phyloP scores from a whole-genome alignment of 2,888 invertebrate genomes.

The Crepidodera aurea region DNA sequence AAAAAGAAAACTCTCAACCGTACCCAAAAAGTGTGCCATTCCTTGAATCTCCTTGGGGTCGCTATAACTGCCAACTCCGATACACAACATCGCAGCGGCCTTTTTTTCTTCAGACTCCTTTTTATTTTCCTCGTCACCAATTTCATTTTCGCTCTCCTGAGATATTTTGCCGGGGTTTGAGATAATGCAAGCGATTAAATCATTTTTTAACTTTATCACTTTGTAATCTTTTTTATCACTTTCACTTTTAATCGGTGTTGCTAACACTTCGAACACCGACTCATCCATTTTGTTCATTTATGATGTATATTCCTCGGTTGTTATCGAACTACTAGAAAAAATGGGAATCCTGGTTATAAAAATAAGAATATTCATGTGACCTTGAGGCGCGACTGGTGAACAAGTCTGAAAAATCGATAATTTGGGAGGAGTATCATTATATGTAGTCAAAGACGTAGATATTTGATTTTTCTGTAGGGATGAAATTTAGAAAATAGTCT shows the following conservation, averaged over 20 bases:
- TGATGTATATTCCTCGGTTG: too few relatives aligned
- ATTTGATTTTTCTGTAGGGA: too few relatives aligned
- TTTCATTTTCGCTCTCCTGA: slow-evolving; percentile 35
- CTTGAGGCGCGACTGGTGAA: too few relatives aligned
- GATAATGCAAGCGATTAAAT: slow-evolving; percentile 75
- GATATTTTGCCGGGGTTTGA: slow-evolving; percentile 63
- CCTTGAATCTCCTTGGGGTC: slow-evolving; percentile 70
- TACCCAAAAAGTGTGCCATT: slow-evolving; percentile 80
- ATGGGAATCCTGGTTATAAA: too few relatives aligned
- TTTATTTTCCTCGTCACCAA: slow-evolving; percentile 53
- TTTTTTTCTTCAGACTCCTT: slow-evolving; percentile 15
- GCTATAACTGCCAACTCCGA: slow-evolving; percentile 81
- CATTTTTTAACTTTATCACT: slow-evolving; percentile 73
- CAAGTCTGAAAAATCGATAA: too few relatives aligned
- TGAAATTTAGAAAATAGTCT: too few relatives aligned
- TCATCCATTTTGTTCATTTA: slow-evolving; percentile 10
- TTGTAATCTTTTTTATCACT: slow-evolving; percentile 82
- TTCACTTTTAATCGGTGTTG: slow-evolving; percentile 73
- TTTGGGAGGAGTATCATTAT: too few relatives aligned
- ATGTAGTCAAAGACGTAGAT: too few relatives aligned
- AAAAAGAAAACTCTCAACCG: too few relatives aligned
- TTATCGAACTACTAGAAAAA: too few relatives aligned
- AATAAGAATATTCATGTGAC: too few relatives aligned
- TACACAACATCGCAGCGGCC: slow-evolving; percentile 80
- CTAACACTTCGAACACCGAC: slow-evolving; percentile 49